phyloP scores from a whole-genome alignment of 2,113 vertebrate species.

The Pica pica region DNA sequence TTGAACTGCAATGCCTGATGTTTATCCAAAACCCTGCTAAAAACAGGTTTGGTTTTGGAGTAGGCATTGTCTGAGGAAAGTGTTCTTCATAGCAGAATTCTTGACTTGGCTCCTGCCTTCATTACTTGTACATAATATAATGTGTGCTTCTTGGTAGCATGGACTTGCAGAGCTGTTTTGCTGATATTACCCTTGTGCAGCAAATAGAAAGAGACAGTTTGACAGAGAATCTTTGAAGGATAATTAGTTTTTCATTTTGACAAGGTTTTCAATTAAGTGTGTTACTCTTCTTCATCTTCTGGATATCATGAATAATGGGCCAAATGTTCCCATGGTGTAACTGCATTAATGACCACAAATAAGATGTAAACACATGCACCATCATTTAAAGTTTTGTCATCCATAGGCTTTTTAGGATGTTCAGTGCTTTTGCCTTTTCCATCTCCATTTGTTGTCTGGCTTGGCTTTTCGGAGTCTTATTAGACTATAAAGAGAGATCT shows the following conservation, averaged over 20 bases:
- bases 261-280: slow-evolving; percentile 54
- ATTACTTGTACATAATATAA: slow-evolving; percentile 17
- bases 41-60: not conserved
- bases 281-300: slow-evolving; percentile 33
- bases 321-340: slow-evolving; percentile 5
- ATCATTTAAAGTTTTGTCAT: not conserved
- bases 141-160: not conserved
- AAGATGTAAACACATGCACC: not conserved
- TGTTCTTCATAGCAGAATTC: not conserved
- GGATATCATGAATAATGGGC: slow-evolving; percentile 2
- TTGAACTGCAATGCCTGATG: not conserved
- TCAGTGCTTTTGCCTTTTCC: not conserved
- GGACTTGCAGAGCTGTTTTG: slow-evolving; percentile 6
- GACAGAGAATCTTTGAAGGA: slow-evolving; percentile 54
- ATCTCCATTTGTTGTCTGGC: not conserved
- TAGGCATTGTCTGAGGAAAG: not conserved
- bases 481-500: not conserved
- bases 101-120: not conserved
- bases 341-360: not conserved
- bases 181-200: not conserved
- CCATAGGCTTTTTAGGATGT: not conserved
- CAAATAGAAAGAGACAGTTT: slow-evolving; percentile 57
- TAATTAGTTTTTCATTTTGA: slow-evolving; percentile 57
- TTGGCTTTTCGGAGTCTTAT: not conserved
- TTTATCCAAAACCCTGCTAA: not conserved